Conservation (phyloP, 2,888 invertebrate genomes). For the Nebria brevicollis region DNA sequence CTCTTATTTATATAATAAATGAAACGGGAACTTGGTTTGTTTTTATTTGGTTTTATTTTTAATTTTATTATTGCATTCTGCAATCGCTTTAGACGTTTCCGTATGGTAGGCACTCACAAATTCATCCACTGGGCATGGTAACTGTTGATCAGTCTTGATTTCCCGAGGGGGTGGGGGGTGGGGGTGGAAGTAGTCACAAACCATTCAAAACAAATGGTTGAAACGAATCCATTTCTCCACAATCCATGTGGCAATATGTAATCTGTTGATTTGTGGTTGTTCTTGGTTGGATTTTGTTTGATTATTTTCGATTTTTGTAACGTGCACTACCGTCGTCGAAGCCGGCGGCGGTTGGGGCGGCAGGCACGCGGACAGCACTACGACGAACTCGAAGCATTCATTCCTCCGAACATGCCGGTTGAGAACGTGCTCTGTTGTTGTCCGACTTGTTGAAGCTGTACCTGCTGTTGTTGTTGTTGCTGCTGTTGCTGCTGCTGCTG, state of each 20-base stretch:
- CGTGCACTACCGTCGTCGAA: conserved; percentile 64
- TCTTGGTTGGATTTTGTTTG: conserved; percentile 46
- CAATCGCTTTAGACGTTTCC: conserved; percentile 19
- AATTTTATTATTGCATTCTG: background rate
- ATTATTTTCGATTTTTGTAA: conserved; percentile 52
- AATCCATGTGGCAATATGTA: conserved; percentile 27
- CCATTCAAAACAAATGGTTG: background rate
- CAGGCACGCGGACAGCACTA: conserved; percentile 62
- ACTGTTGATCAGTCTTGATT: conserved; percentile 24
- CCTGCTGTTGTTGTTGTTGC: conserved; percentile 64
- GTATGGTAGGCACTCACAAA: conserved; percentile 39
- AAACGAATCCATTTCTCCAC: conserved; percentile 8
- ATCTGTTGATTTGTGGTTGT: conserved; percentile 16
- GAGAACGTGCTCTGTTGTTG: conserved; percentile 61
- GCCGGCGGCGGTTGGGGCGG: conserved; percentile 57
- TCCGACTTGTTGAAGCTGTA: conserved; percentile 58
- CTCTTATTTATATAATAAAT: conserved; percentile 11
- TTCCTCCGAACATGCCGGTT: conserved; percentile 67
- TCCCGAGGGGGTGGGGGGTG: background rate
- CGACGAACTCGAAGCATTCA: conserved; percentile 66
- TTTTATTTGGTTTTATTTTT: conserved; percentile 31
- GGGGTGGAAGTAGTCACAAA: background rate
- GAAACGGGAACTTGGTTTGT: conserved; percentile 19
- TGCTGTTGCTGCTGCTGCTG: conserved; percentile 65
- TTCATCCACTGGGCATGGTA: conserved; percentile 35